These are phyloP conservation scores for Leptocoma aspasia DNA, from an alignment of 2,113 vertebrate species.

Conservation along the genomic window DNA sequence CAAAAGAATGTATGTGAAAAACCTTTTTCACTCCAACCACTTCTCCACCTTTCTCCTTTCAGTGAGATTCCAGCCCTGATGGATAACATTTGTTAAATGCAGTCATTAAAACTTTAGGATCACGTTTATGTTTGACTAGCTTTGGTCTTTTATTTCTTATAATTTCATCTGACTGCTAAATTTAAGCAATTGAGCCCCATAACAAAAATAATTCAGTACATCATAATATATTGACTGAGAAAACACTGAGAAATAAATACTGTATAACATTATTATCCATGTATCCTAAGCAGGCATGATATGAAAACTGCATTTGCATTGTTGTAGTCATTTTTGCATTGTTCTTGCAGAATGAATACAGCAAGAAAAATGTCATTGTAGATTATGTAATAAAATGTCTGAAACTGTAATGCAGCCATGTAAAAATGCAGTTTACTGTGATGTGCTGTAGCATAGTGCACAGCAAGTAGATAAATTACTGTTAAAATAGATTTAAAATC, in stretches of 20 bases:
- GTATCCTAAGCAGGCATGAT: neutral
- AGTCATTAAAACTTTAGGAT: neutral
- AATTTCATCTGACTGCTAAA: neutral
- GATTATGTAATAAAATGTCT: conserved; percentile 32
- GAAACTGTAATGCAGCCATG: conserved; percentile 4
- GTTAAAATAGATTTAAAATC: conserved; percentile 37
- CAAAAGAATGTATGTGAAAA: neutral
- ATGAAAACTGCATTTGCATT: neutral
- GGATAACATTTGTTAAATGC: neutral
- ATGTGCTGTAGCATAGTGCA: neutral
- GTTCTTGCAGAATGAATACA: neutral
- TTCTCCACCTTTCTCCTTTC: neutral
- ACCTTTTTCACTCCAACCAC: neutral
- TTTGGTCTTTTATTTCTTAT: neutral
- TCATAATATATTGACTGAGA: neutral
- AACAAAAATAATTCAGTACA: neutral
- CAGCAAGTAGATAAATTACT: conserved; percentile 12
- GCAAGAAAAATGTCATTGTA: neutral
- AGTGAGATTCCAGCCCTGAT: neutral
- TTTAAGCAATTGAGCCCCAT: neutral
- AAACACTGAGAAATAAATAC: neutral
- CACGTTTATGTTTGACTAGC: neutral
- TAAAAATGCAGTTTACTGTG: conserved; percentile 3
- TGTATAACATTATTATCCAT: neutral
- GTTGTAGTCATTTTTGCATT: conserved; percentile 37